These are phyloP conservation scores for Gymnoscopelus braueri DNA, from an alignment of 2,797 vertebrate species.

Conservation along the genomic window DNA sequence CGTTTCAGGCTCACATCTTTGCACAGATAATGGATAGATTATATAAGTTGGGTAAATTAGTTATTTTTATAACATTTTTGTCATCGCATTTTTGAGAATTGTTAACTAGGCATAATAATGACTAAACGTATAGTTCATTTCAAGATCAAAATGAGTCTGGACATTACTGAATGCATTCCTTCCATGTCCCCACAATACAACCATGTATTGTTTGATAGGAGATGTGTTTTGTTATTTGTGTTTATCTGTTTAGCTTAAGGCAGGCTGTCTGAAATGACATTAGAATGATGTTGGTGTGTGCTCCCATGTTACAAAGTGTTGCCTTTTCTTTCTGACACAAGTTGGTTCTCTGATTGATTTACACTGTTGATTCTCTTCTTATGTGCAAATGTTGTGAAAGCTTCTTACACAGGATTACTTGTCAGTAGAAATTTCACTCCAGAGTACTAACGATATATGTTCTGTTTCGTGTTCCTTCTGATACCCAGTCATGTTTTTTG, in stretches of 20 bases:
- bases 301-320: constrained; percentile 32
- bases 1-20: background rate
- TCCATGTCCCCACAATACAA: background rate
- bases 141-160: constrained; percentile 61
- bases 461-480: constrained; percentile 42
- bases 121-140: too few species aligned
- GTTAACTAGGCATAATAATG: background rate
- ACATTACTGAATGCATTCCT: constrained; percentile 56
- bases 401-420: constrained; percentile 29
- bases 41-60: too few species aligned
- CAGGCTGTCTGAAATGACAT: constrained; percentile 14
- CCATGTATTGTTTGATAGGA: background rate
- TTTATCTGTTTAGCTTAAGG: constrained; percentile 20
- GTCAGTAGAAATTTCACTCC: constrained; percentile 32
- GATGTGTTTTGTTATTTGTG: constrained; percentile 4
- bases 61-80: background rate
- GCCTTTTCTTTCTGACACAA: constrained; percentile 23
- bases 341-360: constrained; percentile 13
- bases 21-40: background rate
- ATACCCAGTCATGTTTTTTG: constrained; percentile 56
- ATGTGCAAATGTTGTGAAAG: constrained; percentile 25
- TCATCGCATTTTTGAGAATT: background rate
- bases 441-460: constrained; percentile 59
- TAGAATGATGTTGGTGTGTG: constrained; percentile 24
- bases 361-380: background rate